Evolutionary conservation across 2,113 vertebrate genomes (phyloP).

Genomic region (Chlorodrepanis virens): DNA sequence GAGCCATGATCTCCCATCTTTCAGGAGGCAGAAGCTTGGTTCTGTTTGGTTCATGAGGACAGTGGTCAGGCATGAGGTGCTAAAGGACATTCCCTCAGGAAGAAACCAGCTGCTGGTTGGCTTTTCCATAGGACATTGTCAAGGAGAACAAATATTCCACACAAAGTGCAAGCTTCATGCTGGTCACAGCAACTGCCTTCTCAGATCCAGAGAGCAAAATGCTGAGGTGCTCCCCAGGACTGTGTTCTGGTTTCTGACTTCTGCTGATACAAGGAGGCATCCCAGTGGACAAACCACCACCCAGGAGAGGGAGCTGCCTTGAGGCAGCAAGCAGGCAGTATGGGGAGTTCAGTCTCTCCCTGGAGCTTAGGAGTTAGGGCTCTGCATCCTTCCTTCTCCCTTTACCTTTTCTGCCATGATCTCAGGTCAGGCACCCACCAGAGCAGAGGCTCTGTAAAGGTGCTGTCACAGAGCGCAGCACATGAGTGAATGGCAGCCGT

Average conservation of each 20-base stretch:
- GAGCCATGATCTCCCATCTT: not conserved
- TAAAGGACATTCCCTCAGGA: not conserved
- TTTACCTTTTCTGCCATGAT: accelerated
- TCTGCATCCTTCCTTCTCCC: not conserved
- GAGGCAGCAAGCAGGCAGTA: not conserved
- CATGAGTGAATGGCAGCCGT: accelerated
- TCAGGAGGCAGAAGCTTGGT: not conserved
- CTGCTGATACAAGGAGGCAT: not conserved
- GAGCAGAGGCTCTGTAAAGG: not conserved
- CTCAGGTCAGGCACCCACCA: not conserved
- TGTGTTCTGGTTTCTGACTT: not conserved
- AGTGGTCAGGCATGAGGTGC: not conserved
- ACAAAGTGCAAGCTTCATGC: not conserved
- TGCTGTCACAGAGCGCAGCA: accelerated
- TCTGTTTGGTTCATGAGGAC: not conserved
- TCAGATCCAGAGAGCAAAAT: not conserved
- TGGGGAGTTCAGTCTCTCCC: not conserved
- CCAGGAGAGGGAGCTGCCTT: not conserved
- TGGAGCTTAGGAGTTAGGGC: not conserved
- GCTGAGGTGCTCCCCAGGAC: not conserved
- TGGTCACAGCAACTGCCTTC: not conserved
- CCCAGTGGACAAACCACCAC: not conserved
- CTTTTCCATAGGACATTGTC: not conserved
- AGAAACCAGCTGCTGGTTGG: not conserved
- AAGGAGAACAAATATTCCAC: not conserved